These are phyloP conservation scores for Microplitis mediator DNA, from an alignment of 1,140 invertebrate species.

Conservation along the genomic window DNA sequence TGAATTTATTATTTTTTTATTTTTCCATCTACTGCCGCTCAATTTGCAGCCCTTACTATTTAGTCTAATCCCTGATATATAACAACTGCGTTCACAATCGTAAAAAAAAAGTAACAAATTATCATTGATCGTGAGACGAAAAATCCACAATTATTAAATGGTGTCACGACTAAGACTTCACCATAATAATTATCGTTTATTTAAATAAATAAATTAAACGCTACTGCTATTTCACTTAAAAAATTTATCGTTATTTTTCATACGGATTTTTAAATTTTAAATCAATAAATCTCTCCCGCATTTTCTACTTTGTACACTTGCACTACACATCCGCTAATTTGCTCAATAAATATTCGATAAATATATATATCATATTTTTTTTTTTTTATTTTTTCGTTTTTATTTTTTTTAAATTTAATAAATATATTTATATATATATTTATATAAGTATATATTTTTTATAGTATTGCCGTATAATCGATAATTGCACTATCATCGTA, in stretches of 20 bases:
- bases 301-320: constrained; percentile 55
- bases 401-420: constrained; percentile 34
- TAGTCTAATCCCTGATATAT: constrained; percentile 63
- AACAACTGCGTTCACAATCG: constrained; percentile 56
- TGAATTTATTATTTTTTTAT: constrained; percentile 14
- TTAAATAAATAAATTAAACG: too few species aligned
- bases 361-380: constrained; percentile 53
- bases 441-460: constrained; percentile 25
- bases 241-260: not conserved
- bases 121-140: constrained; percentile 43
- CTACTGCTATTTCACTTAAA: too few species aligned
- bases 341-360: constrained; percentile 61
- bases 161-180: constrained; percentile 27
- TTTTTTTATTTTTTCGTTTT: constrained; percentile 36
- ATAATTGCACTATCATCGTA: constrained; percentile 43
- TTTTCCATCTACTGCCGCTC: constrained; percentile 24
- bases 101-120: constrained; percentile 57
- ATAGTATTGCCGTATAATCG: constrained; percentile 28
- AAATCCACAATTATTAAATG: constrained; percentile 41
- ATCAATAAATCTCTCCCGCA: constrained; percentile 9
- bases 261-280: constrained; percentile 7
- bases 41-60: constrained; percentile 48
- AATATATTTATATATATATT: constrained; percentile 39
- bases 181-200: constrained; percentile 12
- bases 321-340: constrained; percentile 51